phyloP scores from a whole-genome alignment of 1,140 invertebrate genomes.

The Zaprionus ornatus region DNA sequence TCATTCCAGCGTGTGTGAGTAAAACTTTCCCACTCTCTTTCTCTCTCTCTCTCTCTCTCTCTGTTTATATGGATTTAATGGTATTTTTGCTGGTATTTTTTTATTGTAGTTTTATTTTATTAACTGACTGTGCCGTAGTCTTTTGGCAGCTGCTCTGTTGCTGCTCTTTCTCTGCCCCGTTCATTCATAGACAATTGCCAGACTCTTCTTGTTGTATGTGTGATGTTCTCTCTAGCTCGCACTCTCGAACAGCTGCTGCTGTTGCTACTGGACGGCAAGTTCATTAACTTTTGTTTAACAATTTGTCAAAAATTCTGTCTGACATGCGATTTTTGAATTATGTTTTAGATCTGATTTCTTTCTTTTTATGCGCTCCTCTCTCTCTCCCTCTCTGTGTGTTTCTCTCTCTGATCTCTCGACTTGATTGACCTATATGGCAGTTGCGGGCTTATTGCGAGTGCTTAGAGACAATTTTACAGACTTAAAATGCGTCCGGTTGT shows the following conservation, averaged over 20 bases:
- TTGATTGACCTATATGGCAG: conserved; percentile 44
- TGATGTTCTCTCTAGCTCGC: conserved; percentile 44
- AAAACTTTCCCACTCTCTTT: background rate
- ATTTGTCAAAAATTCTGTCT: conserved; percentile 76
- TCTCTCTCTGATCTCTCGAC: background rate
- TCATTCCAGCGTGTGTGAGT: conserved; percentile 26
- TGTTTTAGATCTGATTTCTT: conserved; percentile 53
- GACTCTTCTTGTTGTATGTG: conserved; percentile 16
- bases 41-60: background rate
- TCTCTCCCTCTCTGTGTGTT: conserved; percentile 2
- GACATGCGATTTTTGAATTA: conserved; percentile 80
- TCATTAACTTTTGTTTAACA: conserved; percentile 75
- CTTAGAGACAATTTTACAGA: conserved; percentile 5
- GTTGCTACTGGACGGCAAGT: conserved; percentile 53
- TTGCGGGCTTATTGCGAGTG: conserved; percentile 6
- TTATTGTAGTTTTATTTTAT: conserved; percentile 39
- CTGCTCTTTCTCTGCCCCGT: conserved; percentile 45
- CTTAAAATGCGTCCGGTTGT: conserved; percentile 20
- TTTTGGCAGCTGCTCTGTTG: conserved; percentile 41
- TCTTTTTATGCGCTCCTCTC: background rate
- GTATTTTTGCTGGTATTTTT: conserved; percentile 16
- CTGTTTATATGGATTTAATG: conserved; percentile 39
- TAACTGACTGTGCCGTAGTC: conserved; percentile 1
- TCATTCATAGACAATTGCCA: conserved; percentile 67
- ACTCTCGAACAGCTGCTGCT: conserved; percentile 15